Evolutionary conservation across 2,113 vertebrate genomes (phyloP), one percentile per base, ranked within the genome.

Genomic region (Catharus bicknelli): DNA sequence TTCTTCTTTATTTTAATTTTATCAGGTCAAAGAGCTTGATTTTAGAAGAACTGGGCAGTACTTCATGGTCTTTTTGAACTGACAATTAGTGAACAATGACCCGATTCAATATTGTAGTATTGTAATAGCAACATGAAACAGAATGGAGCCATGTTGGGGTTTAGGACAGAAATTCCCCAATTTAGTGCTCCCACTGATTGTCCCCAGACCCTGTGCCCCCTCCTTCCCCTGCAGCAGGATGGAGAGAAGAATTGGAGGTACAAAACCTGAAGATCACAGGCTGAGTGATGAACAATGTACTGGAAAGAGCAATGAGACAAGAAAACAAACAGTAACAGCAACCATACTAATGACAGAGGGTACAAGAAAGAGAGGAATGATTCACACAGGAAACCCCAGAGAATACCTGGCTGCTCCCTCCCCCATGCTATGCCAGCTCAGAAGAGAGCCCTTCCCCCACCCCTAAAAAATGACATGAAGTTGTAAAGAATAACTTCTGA

Each of bases 391-490:
- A 53, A 53, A 30, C 5, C 11, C 13, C 7, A 0, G 0, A 29
- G 27, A 45, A 21, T 17, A 25, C 36, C 32, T 36, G 22, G 21
- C 32, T 45, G 16, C 16, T 36, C n/a, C 38, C 11, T n/a, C 26
- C 22, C 15, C 3, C 36, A 38, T 2, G 4, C 8, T 20, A 17
- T n/a, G 17, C 22, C 27, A 30, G 8, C 27, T 74, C 0, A 0
- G 38, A 88, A 38, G 14, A 59, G 12, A 58, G 22, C 5, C 11
- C 4, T 67, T 74, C 16, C 6, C 9, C 3, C 38, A 29, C 3
- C 7, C 10, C 19, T n/a, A 4, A 18, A 36, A 38, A 40, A 47
- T 21, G 8, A 20, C 5, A 20, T 8, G 10, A 74, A 45, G 10
- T 5, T 29, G 8, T 27, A n/a, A 29, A 59, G 38, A 59, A 45